Percentiles rank a stretch among this genome's conserved stretches.
Conservation (phyloP, 2,797 vertebrate genomes). For the Benthosema pterotum region DNA sequence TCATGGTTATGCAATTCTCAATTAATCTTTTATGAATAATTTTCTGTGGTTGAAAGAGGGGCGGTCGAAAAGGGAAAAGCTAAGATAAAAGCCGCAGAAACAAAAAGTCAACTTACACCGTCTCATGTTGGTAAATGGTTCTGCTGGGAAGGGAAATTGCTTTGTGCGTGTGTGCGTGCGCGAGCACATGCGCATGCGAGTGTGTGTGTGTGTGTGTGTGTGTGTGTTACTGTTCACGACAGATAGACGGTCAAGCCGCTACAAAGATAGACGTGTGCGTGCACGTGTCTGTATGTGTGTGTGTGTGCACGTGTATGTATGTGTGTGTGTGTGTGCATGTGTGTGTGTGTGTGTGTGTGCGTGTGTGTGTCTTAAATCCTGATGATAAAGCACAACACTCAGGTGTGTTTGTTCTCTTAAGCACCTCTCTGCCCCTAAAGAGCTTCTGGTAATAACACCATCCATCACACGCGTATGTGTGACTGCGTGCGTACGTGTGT, state of each 20-base stretch:
- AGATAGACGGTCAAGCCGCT: too few relatives aligned
- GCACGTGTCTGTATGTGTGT: constrained; percentile 16
- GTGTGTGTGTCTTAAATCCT: constrained; percentile 49
- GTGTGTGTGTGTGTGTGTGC: neutral
- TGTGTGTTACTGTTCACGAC: too few relatives aligned
- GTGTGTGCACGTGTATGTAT: neutral
- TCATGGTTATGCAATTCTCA: constrained; percentile 49
- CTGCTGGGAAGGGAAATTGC: constrained; percentile 26
- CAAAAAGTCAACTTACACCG: constrained; percentile 18
- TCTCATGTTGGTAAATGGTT: constrained; percentile 45
- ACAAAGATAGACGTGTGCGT: neutral
- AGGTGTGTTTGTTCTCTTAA: constrained; percentile 75
- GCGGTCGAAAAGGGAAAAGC: constrained; percentile 33
- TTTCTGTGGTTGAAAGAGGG: constrained; percentile 70
- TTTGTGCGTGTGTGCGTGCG: neutral
- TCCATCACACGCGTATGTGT: constrained; percentile 61
- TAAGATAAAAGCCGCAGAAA: constrained; percentile 53
- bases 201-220: too few relatives aligned
- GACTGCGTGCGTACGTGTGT: constrained; percentile 3
- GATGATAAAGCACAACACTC: constrained; percentile 71
- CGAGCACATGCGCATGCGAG: neutral
- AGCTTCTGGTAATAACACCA: constrained; percentile 76
- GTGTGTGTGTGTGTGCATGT: neutral
- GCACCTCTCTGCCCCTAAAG: constrained; percentile 73
- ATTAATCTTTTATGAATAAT: constrained; percentile 75